Conservation (phyloP, 2,888 invertebrate species). For the Linyphia triangularis region DNA sequence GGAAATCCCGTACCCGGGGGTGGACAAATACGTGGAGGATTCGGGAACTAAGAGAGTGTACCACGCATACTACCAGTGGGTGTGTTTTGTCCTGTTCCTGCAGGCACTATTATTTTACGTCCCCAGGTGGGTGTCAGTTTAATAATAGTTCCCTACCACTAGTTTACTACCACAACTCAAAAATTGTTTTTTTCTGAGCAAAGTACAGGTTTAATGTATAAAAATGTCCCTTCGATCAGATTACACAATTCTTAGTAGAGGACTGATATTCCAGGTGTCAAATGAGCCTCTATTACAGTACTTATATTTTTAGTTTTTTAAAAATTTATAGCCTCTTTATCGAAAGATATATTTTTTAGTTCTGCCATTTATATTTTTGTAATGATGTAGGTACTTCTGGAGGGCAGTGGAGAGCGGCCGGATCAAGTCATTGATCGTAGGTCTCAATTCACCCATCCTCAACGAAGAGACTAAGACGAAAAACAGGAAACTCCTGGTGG, state of each 20-base stretch:
- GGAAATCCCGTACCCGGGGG: conserved; percentile 91
- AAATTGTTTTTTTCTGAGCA: no score
- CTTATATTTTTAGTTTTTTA: no score
- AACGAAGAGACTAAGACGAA: conserved; percentile 89
- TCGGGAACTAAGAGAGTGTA: conserved; percentile 63
- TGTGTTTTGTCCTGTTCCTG: conserved; percentile 77
- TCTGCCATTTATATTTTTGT: no score
- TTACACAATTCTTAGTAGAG: no score
- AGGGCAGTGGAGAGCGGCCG: conserved; percentile 91
- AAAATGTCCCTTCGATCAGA: no score
- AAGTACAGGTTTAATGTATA: no score
- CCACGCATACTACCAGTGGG: conserved; percentile 77
- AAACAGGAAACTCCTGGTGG: conserved; percentile 80
- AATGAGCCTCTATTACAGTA: no score
- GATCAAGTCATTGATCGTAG: conserved; percentile 87
- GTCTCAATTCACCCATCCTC: conserved; percentile 88
- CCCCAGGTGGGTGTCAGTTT: conserved; percentile 82
- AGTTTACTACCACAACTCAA: no score
- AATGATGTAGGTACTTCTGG: conserved; percentile 85
- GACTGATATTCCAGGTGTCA: no score
- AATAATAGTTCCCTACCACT: no score
- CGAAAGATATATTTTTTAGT: no score
- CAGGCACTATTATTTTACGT: conserved; percentile 90
- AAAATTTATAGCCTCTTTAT: no score
- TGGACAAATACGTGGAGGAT: conserved; percentile 81